These are phyloP conservation scores for Plectrocnemia conspersa DNA, from an alignment of 1,140 invertebrate species.

Conservation along the genomic window DNA sequence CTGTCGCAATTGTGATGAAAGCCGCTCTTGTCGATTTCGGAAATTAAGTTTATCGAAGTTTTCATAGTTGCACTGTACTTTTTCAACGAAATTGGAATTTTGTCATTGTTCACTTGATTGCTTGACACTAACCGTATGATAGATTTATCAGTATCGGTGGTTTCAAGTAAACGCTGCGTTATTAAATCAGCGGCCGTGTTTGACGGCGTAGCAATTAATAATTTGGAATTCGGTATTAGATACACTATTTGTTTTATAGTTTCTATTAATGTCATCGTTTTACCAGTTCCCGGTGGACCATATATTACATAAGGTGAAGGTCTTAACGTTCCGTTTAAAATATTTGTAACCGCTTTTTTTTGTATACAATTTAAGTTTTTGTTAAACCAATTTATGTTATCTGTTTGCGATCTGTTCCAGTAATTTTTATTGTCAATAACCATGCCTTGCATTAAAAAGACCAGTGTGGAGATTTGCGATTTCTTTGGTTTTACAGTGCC, in stretches of 20 bases:
- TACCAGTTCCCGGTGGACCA: slow-evolving; percentile 96
- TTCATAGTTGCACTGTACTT: slow-evolving; percentile 66
- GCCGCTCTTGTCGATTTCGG: slow-evolving; percentile 42
- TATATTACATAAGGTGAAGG: slow-evolving; percentile 86
- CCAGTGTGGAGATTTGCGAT: slow-evolving; percentile 38
- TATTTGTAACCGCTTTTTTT: slow-evolving; percentile 71
- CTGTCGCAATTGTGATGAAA: slow-evolving; percentile 51
- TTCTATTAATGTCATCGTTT: slow-evolving; percentile 89
- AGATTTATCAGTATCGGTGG: slow-evolving; percentile 52
- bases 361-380: slow-evolving; percentile 71
- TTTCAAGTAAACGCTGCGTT: slow-evolving; percentile 60
- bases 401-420: slow-evolving; percentile 39
- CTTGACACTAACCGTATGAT: slow-evolving; percentile 66
- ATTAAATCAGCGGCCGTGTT: slow-evolving; percentile 85
- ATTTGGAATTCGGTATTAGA: slow-evolving; percentile 59
- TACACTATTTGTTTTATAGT: slow-evolving; percentile 72
- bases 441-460: slow-evolving; percentile 38
- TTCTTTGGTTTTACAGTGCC: slow-evolving; percentile 38
- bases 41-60: slow-evolving; percentile 39
- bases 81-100: slow-evolving; percentile 58
- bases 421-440: too few species aligned
- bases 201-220: slow-evolving; percentile 81
- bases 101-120: slow-evolving; percentile 56
- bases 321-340: slow-evolving; percentile 66
- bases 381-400: slow-evolving; percentile 62